A percentile compares a stretch with the other conserved stretches of the same genome.
phyloP scores from a whole-genome alignment of 2,113 vertebrate species.

The Ceuthmochares aereus region DNA sequence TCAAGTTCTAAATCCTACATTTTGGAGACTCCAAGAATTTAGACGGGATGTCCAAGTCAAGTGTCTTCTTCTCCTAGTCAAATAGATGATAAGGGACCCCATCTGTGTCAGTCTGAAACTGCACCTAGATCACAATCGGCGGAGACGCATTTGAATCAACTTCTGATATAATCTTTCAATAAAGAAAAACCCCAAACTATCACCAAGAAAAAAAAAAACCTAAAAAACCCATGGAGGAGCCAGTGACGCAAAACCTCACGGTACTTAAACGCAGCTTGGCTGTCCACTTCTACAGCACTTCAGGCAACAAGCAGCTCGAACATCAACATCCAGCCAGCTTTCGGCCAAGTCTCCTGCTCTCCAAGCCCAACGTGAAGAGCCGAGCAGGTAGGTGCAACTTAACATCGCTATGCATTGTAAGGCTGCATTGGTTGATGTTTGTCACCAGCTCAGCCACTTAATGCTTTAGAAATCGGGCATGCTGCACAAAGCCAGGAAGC shows the following conservation, averaged over 20 bases:
- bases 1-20: not conserved
- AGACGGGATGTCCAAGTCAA: not conserved
- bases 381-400: not conserved
- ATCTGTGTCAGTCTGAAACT: not conserved
- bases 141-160: not conserved
- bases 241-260: not conserved
- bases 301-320: not conserved
- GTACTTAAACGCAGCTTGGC: conserved; percentile 14
- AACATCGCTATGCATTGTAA: not conserved
- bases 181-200: not conserved
- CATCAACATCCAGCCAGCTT: not conserved
- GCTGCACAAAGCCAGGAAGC: not conserved
- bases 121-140: conserved; percentile 33
- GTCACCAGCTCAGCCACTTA: not conserved
- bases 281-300: not conserved
- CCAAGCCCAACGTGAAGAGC: not conserved
- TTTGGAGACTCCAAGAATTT: not conserved
- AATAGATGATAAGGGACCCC: not conserved
- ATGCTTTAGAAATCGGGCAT: not conserved
- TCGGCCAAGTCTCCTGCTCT: not conserved
- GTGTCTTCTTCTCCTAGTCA: not conserved
- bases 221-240: not conserved
- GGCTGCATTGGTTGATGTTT: not conserved
- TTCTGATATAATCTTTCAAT: conserved; percentile 17
- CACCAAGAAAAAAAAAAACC: not conserved